These are phyloP conservation scores for Adelphocoris suturalis DNA, from an alignment of 2,888 invertebrate genomes.

Conservation along the genomic window DNA sequence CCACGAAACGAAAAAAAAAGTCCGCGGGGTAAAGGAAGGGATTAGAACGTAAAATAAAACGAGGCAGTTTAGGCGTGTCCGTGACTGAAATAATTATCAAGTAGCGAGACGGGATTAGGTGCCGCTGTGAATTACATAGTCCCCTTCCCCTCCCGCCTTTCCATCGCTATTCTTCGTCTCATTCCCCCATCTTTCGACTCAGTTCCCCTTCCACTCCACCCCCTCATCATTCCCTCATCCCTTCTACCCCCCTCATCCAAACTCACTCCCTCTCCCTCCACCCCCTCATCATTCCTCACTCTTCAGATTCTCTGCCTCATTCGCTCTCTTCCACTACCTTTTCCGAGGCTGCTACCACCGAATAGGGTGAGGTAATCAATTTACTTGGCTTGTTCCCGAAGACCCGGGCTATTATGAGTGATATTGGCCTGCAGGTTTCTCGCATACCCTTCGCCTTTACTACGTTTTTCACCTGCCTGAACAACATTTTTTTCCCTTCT, in stretches of 20 bases:
- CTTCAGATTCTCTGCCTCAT: neutral
- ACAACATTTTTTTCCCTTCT: neutral
- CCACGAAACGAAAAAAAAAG: constrained; percentile 3
- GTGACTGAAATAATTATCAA: constrained; percentile 62
- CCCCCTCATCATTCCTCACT: neutral
- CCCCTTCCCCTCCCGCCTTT: neutral
- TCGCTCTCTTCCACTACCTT: neutral
- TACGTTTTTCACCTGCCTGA: constrained; percentile 34
- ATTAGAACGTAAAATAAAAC: constrained; percentile 58
- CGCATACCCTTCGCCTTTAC: constrained; percentile 34
- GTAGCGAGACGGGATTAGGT: constrained; percentile 57
- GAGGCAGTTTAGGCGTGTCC: constrained; percentile 58
- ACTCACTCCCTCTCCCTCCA: neutral
- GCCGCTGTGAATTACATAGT: constrained; percentile 53
- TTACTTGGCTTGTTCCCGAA: constrained; percentile 55
- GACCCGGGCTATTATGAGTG: constrained; percentile 50
- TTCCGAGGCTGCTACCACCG: neutral
- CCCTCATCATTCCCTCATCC: neutral
- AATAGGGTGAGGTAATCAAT: constrained; percentile 53
- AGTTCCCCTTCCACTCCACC: too few species aligned
- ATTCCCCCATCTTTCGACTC: too few species aligned
- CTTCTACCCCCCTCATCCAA: neutral
- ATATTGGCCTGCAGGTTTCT: constrained; percentile 46
- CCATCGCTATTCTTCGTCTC: too few species aligned
- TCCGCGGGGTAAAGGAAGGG: constrained; percentile 1